These are phyloP conservation scores for Aplodontia rufa DNA, from an alignment of 2,113 vertebrate genomes.

Conservation along the genomic window DNA sequence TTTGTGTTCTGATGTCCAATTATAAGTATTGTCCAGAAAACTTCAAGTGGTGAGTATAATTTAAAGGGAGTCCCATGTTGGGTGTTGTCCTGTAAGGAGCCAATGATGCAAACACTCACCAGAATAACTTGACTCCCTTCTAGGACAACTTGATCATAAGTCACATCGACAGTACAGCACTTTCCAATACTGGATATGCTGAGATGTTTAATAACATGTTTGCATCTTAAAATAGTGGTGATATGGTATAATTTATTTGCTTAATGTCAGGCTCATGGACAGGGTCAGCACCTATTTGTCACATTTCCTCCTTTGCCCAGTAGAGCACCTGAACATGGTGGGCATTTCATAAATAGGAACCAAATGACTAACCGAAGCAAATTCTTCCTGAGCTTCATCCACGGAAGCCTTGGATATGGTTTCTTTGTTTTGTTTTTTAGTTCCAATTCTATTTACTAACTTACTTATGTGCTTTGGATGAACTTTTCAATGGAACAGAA, in stretches of 20 bases:
- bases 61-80: not conserved
- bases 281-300: not conserved
- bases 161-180: not conserved
- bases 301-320: not conserved
- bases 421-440: not conserved
- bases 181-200: not conserved
- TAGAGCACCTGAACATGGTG: fast-evolving
- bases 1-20: not conserved
- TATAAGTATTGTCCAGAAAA: not conserved
- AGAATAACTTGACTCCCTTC: not conserved
- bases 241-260: not conserved
- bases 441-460: not conserved
- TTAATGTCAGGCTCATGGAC: not conserved
- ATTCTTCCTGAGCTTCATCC: not conserved
- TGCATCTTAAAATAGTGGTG: not conserved
- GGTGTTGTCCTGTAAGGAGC: not conserved
- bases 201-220: not conserved
- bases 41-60: not conserved
- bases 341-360: not conserved
- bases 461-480: not conserved
- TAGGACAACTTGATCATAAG: not conserved
- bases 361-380: not conserved
- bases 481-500: not conserved
- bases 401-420: not conserved
- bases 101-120: not conserved